Evolutionary conservation across 2,888 invertebrate genomes (phyloP), one percentile per base, ranked within the genome.

Genomic region (Noctua comes): DNA sequence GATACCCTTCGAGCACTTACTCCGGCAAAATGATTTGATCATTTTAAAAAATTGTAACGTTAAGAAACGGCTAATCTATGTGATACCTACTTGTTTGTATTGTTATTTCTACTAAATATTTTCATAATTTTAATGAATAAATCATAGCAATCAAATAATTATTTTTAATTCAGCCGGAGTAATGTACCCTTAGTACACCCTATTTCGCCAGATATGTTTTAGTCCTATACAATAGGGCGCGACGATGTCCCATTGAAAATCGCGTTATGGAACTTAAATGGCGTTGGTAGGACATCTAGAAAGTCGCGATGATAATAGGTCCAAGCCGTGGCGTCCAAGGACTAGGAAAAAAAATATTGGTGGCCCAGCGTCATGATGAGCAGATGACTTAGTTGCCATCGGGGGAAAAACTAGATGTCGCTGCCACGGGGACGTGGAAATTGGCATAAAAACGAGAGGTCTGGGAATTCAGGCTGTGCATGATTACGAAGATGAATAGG

Each of bases 1-100:
- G 94, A 94, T 31, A 92, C 96, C 0, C 71, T 95, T 21, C 89
- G 84, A 80, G 89, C 90, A 24, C 87, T 95, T 13, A 27, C 51
- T 24, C n/a, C 27, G 2, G 2, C 31, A 11, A 79, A 79, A 46
- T 51, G 13, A 31, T n/a, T 27, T 10, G 2, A 46, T 16, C 36
- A 62, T 40, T 18, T 7, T 18, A n/a, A 54, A 11, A 16, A 5
- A 24, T 8, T 2, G 0, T 27, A n/a, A 57, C 11, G 10, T 40
- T 1, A 31, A 21, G 6, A 16, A 46, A 27, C 24, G 18, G 62
- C 36, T 11, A 21, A 36, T 21, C 64, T 3, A 31, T 64, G 18
- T 64, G 48, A 31, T 62, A 73, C 21, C n/a, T 78, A 36, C 21
- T 11, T 71, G 0, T 62, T 64, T 71, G 18, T 80, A 80, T 71